Evolutionary conservation across 2,797 vertebrate genomes (phyloP), one percentile per base, ranked within the genome.

Genomic region (Neostethus bicornis): DNA sequence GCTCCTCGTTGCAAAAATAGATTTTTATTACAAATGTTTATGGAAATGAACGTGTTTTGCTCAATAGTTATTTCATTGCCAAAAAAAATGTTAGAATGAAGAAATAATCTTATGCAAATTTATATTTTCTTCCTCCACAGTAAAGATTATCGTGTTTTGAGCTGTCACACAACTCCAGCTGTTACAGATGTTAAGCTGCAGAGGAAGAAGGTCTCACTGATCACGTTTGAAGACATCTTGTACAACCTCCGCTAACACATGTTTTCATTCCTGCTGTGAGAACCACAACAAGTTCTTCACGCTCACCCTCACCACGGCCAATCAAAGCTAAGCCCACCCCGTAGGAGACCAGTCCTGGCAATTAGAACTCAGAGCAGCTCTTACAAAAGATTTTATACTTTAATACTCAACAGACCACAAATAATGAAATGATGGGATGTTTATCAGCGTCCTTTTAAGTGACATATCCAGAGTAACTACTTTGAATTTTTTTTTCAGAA

Each of bases 401-500:
- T 59, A 80, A 72, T 54, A 65, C 61, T 56, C 67, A 82, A 77
- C 75, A 80, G 78, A 85, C 60, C 76, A 49, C 67, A 77, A 61
- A 79, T 74, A 71, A 87, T 85, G 35, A 74, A 85, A 86, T 74
- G 71, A 87, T 85, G 35, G 74, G 85, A 86, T 78, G 87, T 86
- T 87, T 83, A 83, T 76, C 38, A 69, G 77, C 58, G 54, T 66
- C 35, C 74, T 82, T 84, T 87, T 55, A 80, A 62, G 70, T 61
- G 2, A 82, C 76, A 82, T 62, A 77, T 82, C 84, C 58, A 70
- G 56, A 39, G 52, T 76, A 81, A 79, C 51, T 59, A 43, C 43
- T 43, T 61, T 53, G 73, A 54, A 69, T 68, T 67, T 58, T 32
- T 54, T 38, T 1, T 1, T 44, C 37, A 48, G 11, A 41, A 53